Base-by-base conservation (phyloP, 1,140 invertebrate genomes). In the Achroia grisella region DNA sequence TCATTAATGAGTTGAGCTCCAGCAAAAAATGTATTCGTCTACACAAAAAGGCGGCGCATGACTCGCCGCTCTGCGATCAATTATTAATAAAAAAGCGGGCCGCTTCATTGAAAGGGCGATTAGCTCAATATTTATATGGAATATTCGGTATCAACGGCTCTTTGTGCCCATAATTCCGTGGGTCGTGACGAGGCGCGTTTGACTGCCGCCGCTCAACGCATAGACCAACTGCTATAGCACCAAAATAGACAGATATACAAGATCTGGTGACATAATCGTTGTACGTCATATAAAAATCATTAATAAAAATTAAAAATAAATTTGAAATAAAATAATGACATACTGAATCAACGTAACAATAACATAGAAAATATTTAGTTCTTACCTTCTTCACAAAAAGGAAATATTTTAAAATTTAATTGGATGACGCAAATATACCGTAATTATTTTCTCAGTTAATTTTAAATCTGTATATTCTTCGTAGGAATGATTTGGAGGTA, bases 101-200 rank as follows among this genome's bases (percentile, higher is more conserved):
- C 72, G 80, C 76, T 77, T 77, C 76, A 84, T 84, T 84, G 78
- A 84, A 84, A 84, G 80, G 78, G 80, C 80, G 80, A 84, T 84
- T 84, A 84, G 80, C 78, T 84, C 80, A 84, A 84, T 85, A 85
- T 85, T 85, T 85, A 85, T 85, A 85, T 85, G 80, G 80, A 85
- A 85, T 85, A 85, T 85, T 82, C 80, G 75, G 78, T 82, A 85
- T 85, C 78, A 85, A 85, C 78, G 80, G 70, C 78, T 71, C 76
- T 79, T 85, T 85, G 80, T 85, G 78, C 59, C 51, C 56, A 67
- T 84, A 84, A 84, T 85, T 85, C 78, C 78, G 78, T 76, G 71
- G 70, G 67, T 71, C 76, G 55, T 85, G 81, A 85, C 81, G 67
- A 55, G 65, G 81, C 80, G 76, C 48, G 64, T 84, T 82, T 77